Evolutionary conservation across 2,797 vertebrate genomes (phyloP), one percentile per base, ranked within the genome.

Genomic region (Nannoperca obscura): DNA sequence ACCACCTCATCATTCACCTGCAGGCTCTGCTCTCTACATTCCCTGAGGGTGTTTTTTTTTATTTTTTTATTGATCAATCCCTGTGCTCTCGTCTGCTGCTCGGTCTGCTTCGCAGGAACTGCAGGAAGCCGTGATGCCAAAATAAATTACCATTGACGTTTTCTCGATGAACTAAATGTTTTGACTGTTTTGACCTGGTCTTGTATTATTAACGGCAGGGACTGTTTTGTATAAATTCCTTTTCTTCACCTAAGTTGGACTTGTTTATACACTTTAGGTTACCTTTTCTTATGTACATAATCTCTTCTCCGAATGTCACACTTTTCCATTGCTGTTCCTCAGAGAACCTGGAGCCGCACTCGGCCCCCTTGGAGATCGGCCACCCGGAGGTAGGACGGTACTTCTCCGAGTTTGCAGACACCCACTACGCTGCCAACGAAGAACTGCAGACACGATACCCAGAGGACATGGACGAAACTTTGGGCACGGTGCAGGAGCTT

Each of bases 321-420:
- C 13, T 11, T 46, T 44, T 68, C 14, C 0, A 1, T 54, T 68
- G 9, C 71, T 64, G 1, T 60, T 68, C 71, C 30, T 24, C 89
- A 99, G 98, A 99, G 89, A 99, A 99, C 92, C 93, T 99, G 93
- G 97, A 98, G 72, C 95, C 96, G 36, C 97, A 98, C 64, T 92
- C 95, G 0, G 94, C 95, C 67, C 98, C 97, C 0, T 93, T 95
- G 85, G 97, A 98, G 93, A 98, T 99, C 79, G 95, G 95, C 4
- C 98, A 99, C 93, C 97, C 97, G 0, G 98, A 99, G 74, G 96
- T 99, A 0, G 97, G 97, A 5, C 98, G 97, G 81, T 99, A 99
- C 80, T 99, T 99, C 87, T 96, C 96, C 0, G 97, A 98, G 92
- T 99, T 98, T 59, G 90, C 95, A 0, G 95, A 96, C 81, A 88